These are phyloP conservation scores for Bathynomus jamesi DNA, from an alignment of 1,140 invertebrate genomes.

Conservation along the genomic window DNA sequence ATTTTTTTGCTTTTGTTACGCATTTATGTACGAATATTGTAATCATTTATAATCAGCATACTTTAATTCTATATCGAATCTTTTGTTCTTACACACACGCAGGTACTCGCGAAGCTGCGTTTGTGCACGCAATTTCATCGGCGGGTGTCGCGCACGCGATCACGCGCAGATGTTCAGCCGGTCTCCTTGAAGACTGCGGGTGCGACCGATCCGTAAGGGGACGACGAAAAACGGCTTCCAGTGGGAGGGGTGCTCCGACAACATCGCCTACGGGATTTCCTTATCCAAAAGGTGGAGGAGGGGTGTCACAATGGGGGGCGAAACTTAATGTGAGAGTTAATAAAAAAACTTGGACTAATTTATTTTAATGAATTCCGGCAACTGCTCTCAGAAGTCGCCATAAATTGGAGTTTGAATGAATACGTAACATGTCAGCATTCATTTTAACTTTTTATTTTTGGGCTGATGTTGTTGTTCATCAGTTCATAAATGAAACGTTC, in stretches of 20 bases:
- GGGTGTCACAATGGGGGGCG: too few relatives aligned
- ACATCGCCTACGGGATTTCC: slow-evolving; percentile 52
- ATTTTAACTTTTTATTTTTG: too few relatives aligned
- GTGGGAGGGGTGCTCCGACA: slow-evolving; percentile 53
- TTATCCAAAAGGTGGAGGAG: slow-evolving; percentile 45
- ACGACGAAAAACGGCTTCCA: slow-evolving; percentile 46
- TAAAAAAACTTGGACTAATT: too few relatives aligned
- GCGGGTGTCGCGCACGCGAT: slow-evolving; percentile 51
- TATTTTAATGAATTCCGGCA: too few relatives aligned
- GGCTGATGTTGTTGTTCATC: too few relatives aligned
- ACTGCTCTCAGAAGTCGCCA: too few relatives aligned
- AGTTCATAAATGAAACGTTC: too few relatives aligned
- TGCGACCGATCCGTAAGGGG: slow-evolving; percentile 46
- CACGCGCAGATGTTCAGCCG: slow-evolving; percentile 49
- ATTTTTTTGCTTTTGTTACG: neutral
- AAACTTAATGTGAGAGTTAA: too few relatives aligned
- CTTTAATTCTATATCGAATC: too few relatives aligned
- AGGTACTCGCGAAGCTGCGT: slow-evolving; percentile 55
- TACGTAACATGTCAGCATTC: too few relatives aligned
- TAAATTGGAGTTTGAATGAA: too few relatives aligned
- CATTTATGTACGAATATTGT: neutral
- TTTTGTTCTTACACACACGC: slow-evolving; percentile 14
- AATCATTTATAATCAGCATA: neutral
- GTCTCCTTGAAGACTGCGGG: slow-evolving; percentile 47
- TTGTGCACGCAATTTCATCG: slow-evolving; percentile 49